Base-by-base conservation (phyloP, 2,797 vertebrate genomes). In the Centropyge bicolor region DNA sequence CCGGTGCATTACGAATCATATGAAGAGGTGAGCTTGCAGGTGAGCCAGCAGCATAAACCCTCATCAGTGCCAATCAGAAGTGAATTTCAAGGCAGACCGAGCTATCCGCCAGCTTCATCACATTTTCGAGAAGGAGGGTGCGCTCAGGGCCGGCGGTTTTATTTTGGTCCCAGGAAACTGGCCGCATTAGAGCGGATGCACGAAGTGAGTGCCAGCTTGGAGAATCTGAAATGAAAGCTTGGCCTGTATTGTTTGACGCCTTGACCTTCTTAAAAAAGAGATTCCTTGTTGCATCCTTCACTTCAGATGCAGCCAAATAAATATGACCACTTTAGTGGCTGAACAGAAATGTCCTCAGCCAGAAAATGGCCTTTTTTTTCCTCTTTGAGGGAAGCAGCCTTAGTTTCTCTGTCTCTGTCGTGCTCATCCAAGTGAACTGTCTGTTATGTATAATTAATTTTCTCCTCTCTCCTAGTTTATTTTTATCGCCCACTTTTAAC, bases 391-490 rank as follows among this genome's bases (percentile, higher is more conserved):
- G 78, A 71, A 77, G 81, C 86, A 89, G 87, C 83, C 80, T 78
- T 64, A 82, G 87, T 89, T 91, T 91, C 70, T 80, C 79, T 59
- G 72, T 89, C 82, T 90, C 85, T 43, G 66, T 68, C 73, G 77
- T 89, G 89, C 88, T 94, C 90, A 91, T 93, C 87, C 88, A 88
- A 90, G 89, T 92, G 85, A 89, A 92, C 89, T 91, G 89, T 92
- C 92, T 93, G 92, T 91, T 93, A 94, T 95, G 91, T 94, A 94
- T 95, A 94, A 95, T 95, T 95, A 92, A 95, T 95, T 91, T 93
- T 91, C 82, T 91, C 84, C 88, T 88, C 93, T 94, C 90, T 93
- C 88, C 74, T 78, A 66, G 90, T 93, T 93, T 95, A 94, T 95
- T 95, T 95, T 95, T 94, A 94, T 93, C 93, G 63, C 83, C 83